A percentile compares a stretch with the other conserved stretches of the same genome.
These are phyloP conservation scores for Dicyrtoma fusca DNA, from an alignment of 2,888 invertebrate species.

Conservation along the genomic window DNA sequence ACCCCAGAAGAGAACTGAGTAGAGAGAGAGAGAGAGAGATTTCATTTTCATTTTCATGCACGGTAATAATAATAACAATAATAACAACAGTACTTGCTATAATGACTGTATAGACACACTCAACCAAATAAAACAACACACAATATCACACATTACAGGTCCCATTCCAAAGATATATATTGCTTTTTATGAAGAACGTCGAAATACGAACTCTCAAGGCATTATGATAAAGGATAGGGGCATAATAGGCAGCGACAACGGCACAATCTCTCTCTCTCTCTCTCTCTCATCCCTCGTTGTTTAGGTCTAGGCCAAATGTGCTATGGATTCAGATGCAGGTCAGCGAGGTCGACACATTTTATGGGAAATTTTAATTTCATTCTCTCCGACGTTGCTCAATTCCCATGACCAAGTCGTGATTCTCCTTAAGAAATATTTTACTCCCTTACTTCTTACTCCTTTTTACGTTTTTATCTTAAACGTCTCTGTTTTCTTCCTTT, in stretches of 20 bases:
- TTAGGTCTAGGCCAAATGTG: not conserved
- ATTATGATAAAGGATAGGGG: too few relatives aligned
- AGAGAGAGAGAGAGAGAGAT: too few relatives aligned
- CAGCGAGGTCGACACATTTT: slow-evolving; percentile 49
- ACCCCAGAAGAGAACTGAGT: too few relatives aligned
- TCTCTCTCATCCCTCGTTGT: not conserved
- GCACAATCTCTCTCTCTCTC: slow-evolving; percentile 9
- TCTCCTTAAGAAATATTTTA: slow-evolving; percentile 18
- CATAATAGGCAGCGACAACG: too few relatives aligned
- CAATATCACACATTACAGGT: too few relatives aligned
- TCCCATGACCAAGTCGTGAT: slow-evolving; percentile 49
- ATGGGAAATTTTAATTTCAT: slow-evolving; percentile 52
- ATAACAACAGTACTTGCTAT: not conserved
- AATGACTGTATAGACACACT: not conserved
- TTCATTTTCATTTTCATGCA: too few relatives aligned
- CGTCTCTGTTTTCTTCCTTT: slow-evolving; percentile 11
- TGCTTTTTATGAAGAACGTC: too few relatives aligned
- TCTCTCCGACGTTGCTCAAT: slow-evolving; percentile 43
- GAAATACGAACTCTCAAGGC: too few relatives aligned
- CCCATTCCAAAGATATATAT: too few relatives aligned
- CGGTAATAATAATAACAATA: too few relatives aligned
- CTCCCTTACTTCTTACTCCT: slow-evolving; percentile 10
- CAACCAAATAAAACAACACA: not conserved
- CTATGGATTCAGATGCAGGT: slow-evolving; percentile 28
- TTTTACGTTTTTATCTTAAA: too few relatives aligned